Conservation (phyloP, 1,140 invertebrate genomes). For the Chymomyza costata region DNA sequence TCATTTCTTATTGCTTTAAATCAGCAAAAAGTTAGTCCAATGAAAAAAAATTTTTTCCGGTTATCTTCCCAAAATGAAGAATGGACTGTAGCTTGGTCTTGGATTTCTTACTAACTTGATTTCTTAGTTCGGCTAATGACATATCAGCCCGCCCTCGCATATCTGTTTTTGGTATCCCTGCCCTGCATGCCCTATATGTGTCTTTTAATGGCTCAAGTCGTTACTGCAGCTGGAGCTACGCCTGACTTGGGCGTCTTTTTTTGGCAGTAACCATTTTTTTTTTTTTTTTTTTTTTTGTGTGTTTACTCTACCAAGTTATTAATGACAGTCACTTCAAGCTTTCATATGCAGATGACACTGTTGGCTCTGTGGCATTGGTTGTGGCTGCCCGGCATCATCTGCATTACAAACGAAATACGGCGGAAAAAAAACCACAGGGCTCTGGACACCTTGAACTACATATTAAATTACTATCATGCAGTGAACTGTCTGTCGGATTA, state of each 20-base stretch:
- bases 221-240: slow-evolving; percentile 59
- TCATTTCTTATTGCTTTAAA: too few species aligned
- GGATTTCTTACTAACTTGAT: too few species aligned
- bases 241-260: slow-evolving; percentile 28
- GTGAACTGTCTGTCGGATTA: slow-evolving; percentile 21
- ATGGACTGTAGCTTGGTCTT: too few species aligned
- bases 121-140: too few species aligned
- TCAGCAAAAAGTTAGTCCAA: too few species aligned
- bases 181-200: slow-evolving; percentile 20
- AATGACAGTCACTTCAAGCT: slow-evolving; percentile 62
- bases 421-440: too few species aligned
- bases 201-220: slow-evolving; percentile 69
- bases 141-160: too few species aligned
- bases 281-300: slow-evolving; percentile 13
- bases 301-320: slow-evolving; percentile 55
- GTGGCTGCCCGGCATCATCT: slow-evolving; percentile 33
- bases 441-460: slow-evolving; percentile 39
- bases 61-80: too few species aligned
- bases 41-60: too few species aligned
- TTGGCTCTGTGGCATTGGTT: too few species aligned
- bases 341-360: slow-evolving; percentile 50
- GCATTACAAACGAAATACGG: slow-evolving; percentile 46
- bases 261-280: slow-evolving; percentile 6
- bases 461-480: slow-evolving; percentile 26
- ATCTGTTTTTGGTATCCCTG: too few species aligned